phyloP scores from a whole-genome alignment of 2,113 vertebrate genomes.

The Scytalopus superciliaris region DNA sequence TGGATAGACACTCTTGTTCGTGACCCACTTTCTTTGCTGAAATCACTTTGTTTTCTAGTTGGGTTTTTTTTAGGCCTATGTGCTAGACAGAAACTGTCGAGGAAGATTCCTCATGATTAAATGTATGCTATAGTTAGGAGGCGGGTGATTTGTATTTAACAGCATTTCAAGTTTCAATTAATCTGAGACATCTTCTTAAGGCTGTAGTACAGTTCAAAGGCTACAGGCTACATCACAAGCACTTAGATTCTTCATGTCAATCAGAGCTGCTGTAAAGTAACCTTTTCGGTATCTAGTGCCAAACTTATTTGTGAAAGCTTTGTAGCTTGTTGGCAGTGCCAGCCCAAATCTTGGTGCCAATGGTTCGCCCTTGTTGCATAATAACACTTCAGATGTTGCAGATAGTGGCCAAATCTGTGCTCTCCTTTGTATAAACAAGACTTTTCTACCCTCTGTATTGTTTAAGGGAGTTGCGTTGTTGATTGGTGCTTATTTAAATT shows the following conservation, averaged over 20 bases:
- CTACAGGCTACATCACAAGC: background rate
- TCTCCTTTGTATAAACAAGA: background rate
- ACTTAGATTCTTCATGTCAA: background rate
- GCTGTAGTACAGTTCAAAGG: background rate
- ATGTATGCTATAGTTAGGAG: background rate
- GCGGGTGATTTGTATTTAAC: background rate
- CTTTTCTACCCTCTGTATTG: background rate
- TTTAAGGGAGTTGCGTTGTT: background rate
- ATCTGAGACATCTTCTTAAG: background rate
- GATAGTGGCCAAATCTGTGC: background rate
- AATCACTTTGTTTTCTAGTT: background rate
- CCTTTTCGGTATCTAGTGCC: background rate
- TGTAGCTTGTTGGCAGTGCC: background rate
- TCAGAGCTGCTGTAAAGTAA: background rate
- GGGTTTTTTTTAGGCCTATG: background rate
- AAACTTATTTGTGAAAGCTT: background rate
- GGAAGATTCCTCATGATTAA: background rate
- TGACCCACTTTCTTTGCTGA: background rate
- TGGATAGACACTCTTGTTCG: background rate
- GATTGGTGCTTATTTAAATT: background rate
- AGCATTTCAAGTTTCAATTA: background rate
- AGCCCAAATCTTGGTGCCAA: background rate
- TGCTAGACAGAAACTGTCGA: background rate
- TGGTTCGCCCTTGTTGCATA: background rate
- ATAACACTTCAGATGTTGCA: background rate